phyloP scores from a whole-genome alignment of 2,797 vertebrate genomes.

The Anolis apletophallus region DNA sequence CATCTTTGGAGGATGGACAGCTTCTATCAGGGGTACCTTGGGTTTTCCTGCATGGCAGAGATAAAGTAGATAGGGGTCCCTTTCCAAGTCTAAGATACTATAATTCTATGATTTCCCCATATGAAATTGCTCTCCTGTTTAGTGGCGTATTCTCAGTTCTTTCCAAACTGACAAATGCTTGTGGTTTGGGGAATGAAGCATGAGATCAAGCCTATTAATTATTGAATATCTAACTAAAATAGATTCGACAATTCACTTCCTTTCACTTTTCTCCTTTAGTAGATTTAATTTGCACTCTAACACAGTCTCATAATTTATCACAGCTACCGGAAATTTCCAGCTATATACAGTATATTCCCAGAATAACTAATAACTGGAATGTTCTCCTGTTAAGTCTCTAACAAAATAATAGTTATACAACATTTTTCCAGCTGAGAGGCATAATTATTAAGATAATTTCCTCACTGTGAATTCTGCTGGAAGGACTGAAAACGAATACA shows the following conservation, averaged over 20 bases:
- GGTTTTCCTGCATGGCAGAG: too few relatives aligned
- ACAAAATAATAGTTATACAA: neutral
- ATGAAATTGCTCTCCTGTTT: neutral
- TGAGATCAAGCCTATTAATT: neutral
- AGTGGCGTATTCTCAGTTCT: neutral
- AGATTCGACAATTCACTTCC: neutral
- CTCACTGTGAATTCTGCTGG: neutral
- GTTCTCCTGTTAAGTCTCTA: neutral
- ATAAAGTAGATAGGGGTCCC: too few relatives aligned
- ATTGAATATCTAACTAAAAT: neutral
- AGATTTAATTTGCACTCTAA: neutral
- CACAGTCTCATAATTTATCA: neutral
- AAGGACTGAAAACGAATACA: neutral
- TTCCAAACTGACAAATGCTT: slow-evolving; percentile 4
- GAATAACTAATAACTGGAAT: neutral
- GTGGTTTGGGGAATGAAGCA: neutral
- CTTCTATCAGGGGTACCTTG: too few relatives aligned
- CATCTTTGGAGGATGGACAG: too few relatives aligned
- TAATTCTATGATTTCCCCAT: neutral
- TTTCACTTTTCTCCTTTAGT: neutral
- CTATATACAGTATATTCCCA: neutral
- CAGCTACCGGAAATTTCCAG: neutral
- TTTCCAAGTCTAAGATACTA: too few relatives aligned
- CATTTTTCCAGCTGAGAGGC: neutral
- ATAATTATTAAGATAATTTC: neutral